Evolutionary conservation across 2,888 invertebrate species (phyloP).

Genomic region (Diadegma fenestrale): DNA sequence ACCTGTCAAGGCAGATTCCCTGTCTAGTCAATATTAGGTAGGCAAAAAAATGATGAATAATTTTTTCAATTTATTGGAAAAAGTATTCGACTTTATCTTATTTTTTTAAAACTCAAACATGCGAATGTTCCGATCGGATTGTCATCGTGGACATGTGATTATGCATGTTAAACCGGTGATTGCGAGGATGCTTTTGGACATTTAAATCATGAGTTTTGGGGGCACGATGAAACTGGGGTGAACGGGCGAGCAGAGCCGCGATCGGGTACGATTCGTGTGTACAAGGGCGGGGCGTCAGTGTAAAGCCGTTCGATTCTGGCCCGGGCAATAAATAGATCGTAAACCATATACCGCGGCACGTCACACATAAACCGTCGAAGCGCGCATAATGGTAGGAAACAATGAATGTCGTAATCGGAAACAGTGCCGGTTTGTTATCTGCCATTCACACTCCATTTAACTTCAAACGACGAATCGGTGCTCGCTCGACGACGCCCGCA

Average conservation of each 20-base stretch:
- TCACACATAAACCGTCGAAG: constrained; percentile 84
- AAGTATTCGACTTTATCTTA: constrained; percentile 9
- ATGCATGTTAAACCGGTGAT: not conserved
- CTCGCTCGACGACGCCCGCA: constrained; percentile 70
- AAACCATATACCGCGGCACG: constrained; percentile 80
- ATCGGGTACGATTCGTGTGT: constrained; percentile 65
- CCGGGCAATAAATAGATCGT: constrained; percentile 79
- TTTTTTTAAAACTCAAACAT: constrained; percentile 3
- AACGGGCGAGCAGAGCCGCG: constrained; percentile 28
- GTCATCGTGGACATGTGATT: constrained; percentile 19
- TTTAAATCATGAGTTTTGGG: constrained; percentile 44
- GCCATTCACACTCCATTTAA: constrained; percentile 85
- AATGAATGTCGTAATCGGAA: constrained; percentile 85
- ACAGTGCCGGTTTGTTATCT: constrained; percentile 85
- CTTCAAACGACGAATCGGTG: constrained; percentile 84
- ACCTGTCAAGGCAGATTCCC: constrained; percentile 78
- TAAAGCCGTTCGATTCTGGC: constrained; percentile 74
- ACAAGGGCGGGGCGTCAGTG: constrained; percentile 70
- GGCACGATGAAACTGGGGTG: constrained; percentile 14
- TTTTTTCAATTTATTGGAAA: constrained; percentile 27
- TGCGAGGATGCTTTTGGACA: constrained; percentile 35
- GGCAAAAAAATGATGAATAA: constrained; percentile 79
- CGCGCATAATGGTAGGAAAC: constrained; percentile 85
- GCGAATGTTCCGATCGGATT: constrained; percentile 16
- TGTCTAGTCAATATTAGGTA: constrained; percentile 84